Evolutionary conservation across 2,113 vertebrate genomes (phyloP), one percentile per base, ranked within the genome.

Genomic region (Gnathochromis pfefferi): DNA sequence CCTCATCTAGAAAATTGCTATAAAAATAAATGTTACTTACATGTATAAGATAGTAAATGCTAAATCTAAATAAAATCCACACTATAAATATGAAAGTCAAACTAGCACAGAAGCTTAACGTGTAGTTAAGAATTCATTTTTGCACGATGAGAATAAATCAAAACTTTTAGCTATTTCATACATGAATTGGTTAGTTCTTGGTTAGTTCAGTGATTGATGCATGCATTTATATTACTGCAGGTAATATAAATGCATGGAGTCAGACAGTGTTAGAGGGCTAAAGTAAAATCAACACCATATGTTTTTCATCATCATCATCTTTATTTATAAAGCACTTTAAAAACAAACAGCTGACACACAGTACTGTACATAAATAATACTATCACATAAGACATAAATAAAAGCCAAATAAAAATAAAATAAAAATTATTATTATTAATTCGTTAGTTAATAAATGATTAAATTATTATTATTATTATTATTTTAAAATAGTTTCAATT

Each of bases 41-140:
- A 63, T 35, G 6, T 35, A 63, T 1, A 31, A 80, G 53, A 53
- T 53, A 21, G 47, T 33, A 33, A 80, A 5, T 6, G 12, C 13
- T 38, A 8, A 79, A 51, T 53, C 35, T 9, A 42, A 51, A 53
- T 35, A 42, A 16, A 73, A 54, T 7, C 13, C n/a, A 21, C 17
- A 21, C 7, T n/a, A 7, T 19, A 60, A 60, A 60, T 80, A 13
- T 12, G 17, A 38, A 8, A 16, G 28, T 80, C 19, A 23, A 12
- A 54, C 7, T 0, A 14, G 55, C 7, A 53, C n/a, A 21, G 0
- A 0, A 80, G 7, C 49, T 26, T 70, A 42, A 23, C 2, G 2
- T 6, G 13, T 23, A 73, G 5, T 45, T 26, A 73, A 0, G 0
- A 9, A 42, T 73, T 23, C 0, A 45, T 73, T 40, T 6, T 40